Conservation (phyloP, 2,888 invertebrate genomes). For the Habrosyne pyritoides region DNA sequence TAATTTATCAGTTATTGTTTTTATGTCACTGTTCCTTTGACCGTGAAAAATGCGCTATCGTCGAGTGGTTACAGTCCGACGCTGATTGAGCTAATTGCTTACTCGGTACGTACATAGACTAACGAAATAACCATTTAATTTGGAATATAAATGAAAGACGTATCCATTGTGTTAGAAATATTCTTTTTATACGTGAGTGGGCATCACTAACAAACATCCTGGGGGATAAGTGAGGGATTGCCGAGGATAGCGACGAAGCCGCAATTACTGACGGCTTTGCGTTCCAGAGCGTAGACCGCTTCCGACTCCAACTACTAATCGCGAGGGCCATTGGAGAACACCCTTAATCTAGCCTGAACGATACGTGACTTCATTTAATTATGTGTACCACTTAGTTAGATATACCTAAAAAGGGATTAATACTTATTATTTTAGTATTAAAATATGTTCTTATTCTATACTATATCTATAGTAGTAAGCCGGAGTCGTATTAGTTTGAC, state of each 20-base stretch:
- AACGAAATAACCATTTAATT: constrained; percentile 6
- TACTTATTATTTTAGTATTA: too few species aligned
- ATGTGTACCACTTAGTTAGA: neutral
- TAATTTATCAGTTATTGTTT: constrained; percentile 71
- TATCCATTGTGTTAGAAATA: constrained; percentile 45
- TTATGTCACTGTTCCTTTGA: constrained; percentile 50
- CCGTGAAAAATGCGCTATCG: constrained; percentile 39
- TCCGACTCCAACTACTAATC: constrained; percentile 60
- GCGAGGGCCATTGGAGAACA: constrained; percentile 61
- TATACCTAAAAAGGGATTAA: neutral
- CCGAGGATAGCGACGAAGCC: constrained; percentile 66
- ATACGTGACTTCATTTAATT: constrained; percentile 63
- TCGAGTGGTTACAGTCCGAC: constrained; percentile 26
- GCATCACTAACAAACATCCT: constrained; percentile 60
- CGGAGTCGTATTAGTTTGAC: too few species aligned
- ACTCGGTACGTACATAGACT: constrained; percentile 28
- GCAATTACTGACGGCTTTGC: constrained; percentile 75
- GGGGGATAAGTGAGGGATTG: constrained; percentile 64
- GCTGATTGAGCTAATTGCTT: constrained; percentile 25
- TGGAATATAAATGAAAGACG: constrained; percentile 20
- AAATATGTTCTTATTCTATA: too few species aligned
- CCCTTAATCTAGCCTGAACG: constrained; percentile 63
- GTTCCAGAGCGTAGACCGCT: constrained; percentile 54
- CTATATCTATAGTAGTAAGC: too few species aligned
- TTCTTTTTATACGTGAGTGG: constrained; percentile 31